Evolutionary conservation across 2,797 vertebrate species (phyloP).

Genomic region (Artibeus lituratus): DNA sequence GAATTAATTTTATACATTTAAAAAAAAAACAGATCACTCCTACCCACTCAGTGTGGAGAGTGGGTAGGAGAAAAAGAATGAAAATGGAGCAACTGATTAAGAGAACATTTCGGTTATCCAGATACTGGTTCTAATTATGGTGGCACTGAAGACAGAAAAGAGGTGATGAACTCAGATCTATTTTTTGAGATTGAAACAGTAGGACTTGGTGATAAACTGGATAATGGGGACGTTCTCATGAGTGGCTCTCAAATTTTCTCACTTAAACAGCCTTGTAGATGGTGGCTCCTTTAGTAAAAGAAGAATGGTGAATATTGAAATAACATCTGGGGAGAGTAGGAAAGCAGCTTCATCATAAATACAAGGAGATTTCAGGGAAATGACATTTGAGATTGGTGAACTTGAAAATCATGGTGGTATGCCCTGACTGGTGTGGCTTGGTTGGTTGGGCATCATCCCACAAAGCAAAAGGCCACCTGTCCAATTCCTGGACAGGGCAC

Average conservation of each 20-base stretch:
- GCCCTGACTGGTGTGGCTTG: background rate
- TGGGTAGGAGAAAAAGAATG: conserved; percentile 10
- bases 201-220: background rate
- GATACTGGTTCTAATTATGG: background rate
- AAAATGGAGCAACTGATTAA: conserved; percentile 30
- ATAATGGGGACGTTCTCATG: background rate
- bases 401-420: background rate
- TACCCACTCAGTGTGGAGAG: background rate
- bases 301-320: background rate
- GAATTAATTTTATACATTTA: conserved; percentile 14
- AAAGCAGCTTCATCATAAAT: background rate
- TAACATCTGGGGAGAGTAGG: background rate
- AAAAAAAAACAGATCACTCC: conserved; percentile 9
- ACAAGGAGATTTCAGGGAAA: background rate
- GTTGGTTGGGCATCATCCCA: background rate
- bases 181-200: conserved; percentile 6
- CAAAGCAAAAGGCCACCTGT: background rate
- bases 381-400: background rate
- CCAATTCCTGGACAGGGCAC: background rate
- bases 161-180: background rate
- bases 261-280: background rate
- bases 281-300: background rate
- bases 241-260: background rate
- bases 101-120: background rate
- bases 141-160: background rate